Percentiles rank a stretch among this genome's conserved stretches.
These are phyloP conservation scores for Holacanthella duospinosa DNA, from an alignment of 2,888 invertebrate species.

Conservation along the genomic window DNA sequence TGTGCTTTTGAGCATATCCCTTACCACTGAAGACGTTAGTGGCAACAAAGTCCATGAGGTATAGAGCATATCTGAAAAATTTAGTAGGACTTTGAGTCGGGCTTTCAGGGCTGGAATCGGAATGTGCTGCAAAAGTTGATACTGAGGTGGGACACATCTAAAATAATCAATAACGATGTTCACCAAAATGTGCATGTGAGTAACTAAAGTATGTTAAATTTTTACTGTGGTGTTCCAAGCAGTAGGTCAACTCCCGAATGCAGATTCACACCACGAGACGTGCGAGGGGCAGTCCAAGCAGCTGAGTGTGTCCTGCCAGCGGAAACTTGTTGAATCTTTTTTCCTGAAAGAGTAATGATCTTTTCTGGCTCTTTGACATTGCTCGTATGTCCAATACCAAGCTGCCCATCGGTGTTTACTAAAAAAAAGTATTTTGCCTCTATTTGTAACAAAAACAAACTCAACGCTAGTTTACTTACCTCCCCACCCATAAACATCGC, in stretches of 20 bases:
- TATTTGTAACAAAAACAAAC: not conserved
- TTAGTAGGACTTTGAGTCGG: constrained; percentile 49
- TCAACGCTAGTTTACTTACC: constrained; percentile 36
- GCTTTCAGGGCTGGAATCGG: constrained; percentile 48
- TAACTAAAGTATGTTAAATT: not conserved
- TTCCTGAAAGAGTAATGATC: constrained; percentile 47
- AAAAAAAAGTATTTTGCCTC: constrained; percentile 40
- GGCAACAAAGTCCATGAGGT: constrained; percentile 50
- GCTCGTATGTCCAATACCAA: constrained; percentile 51
- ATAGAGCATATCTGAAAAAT: constrained; percentile 54
- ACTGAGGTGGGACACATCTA: constrained; percentile 48
- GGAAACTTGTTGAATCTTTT: constrained; percentile 49
- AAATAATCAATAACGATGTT: constrained; percentile 46
- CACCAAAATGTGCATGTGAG: constrained; percentile 42
- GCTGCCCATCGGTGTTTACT: constrained; percentile 52
- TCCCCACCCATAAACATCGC: constrained; percentile 30
- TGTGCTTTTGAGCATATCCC: no score
- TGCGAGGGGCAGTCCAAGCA: constrained; percentile 51
- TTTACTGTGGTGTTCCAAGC: constrained; percentile 41
- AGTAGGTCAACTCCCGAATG: constrained; percentile 32
- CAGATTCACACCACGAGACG: constrained; percentile 46
- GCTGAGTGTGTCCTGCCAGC: constrained; percentile 54
- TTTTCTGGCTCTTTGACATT: constrained; percentile 50
- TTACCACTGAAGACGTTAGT: constrained; percentile 42
- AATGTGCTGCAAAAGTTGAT: constrained; percentile 47